Percentiles rank a stretch among this genome's conserved stretches.
Conservation (phyloP, 2,888 invertebrate genomes). For the Bimastos eiseni region DNA sequence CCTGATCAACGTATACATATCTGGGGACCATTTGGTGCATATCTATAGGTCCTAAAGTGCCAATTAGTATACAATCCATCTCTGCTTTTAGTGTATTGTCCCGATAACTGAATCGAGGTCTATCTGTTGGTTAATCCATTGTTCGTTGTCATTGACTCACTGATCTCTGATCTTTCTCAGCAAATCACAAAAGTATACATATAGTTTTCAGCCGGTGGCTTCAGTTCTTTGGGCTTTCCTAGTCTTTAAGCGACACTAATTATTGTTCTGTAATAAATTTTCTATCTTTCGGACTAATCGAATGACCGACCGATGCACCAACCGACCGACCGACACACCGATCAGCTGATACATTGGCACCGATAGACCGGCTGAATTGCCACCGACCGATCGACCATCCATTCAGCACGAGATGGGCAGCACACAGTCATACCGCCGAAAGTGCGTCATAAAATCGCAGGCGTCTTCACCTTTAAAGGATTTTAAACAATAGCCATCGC, state of each 20-base stretch:
- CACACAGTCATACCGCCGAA: neutral
- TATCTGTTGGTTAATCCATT: neutral
- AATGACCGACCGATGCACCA: neutral
- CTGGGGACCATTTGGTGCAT: too few species aligned
- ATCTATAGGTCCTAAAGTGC: too few species aligned
- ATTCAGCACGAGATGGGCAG: neutral
- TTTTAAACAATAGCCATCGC: conserved; percentile 13
- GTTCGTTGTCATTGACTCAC: too few species aligned
- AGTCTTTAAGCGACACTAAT: neutral
- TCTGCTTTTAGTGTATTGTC: too few species aligned
- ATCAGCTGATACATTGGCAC: neutral
- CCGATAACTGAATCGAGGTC: neutral
- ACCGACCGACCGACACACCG: neutral
- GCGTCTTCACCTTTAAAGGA: neutral
- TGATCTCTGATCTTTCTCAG: neutral
- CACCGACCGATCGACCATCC: neutral
- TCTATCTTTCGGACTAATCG: neutral
- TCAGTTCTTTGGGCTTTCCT: neutral
- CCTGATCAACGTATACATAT: too few species aligned
- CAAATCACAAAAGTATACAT: neutral
- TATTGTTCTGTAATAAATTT: neutral
- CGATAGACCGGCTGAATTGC: too few species aligned
- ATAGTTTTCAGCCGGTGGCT: neutral
- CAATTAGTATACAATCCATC: too few species aligned
- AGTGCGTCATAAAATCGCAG: neutral